Evolutionary conservation across 2,113 vertebrate species (phyloP).

Genomic region (Holacanthus passer): DNA sequence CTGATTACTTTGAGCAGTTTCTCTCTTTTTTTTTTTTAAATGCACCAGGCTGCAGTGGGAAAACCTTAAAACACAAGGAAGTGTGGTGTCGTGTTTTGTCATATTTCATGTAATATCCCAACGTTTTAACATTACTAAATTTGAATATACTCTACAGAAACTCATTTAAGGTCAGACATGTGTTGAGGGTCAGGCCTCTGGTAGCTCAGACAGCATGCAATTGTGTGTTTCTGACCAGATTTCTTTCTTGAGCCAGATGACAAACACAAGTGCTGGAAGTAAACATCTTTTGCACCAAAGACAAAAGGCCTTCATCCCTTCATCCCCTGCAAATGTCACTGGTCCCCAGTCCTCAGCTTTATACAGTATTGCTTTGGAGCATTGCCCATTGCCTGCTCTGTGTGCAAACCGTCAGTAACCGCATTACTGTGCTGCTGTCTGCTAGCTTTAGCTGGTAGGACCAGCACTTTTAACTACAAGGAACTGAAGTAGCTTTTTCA

Average conservation of each 20-base stretch:
- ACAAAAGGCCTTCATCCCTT: neutral
- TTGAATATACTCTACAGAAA: neutral
- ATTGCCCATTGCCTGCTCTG: constrained; percentile 28
- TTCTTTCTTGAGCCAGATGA: neutral
- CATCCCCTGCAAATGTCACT: neutral
- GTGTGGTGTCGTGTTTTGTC: neutral
- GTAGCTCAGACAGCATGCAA: neutral
- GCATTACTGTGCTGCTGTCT: constrained; percentile 11
- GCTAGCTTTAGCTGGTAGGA: neutral
- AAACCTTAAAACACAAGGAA: neutral
- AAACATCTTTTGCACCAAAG: neutral
- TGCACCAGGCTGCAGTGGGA: neutral
- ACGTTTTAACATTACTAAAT: neutral
- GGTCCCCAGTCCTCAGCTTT: constrained; percentile 8
- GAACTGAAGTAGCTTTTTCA: neutral
- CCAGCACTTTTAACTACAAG: constrained; percentile 5
- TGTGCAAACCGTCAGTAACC: constrained; percentile 16
- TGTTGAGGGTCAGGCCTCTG: neutral
- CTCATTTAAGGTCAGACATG: neutral
- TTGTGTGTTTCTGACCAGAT: neutral
- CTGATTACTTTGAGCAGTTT: constrained; percentile 9
- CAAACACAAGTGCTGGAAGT: neutral
- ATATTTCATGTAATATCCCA: neutral
- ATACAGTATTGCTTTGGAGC: constrained; percentile 31
- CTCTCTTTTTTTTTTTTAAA: neutral